These are phyloP conservation scores for Clanis bilineata DNA, from an alignment of 2,888 invertebrate species.

Conservation along the genomic window DNA sequence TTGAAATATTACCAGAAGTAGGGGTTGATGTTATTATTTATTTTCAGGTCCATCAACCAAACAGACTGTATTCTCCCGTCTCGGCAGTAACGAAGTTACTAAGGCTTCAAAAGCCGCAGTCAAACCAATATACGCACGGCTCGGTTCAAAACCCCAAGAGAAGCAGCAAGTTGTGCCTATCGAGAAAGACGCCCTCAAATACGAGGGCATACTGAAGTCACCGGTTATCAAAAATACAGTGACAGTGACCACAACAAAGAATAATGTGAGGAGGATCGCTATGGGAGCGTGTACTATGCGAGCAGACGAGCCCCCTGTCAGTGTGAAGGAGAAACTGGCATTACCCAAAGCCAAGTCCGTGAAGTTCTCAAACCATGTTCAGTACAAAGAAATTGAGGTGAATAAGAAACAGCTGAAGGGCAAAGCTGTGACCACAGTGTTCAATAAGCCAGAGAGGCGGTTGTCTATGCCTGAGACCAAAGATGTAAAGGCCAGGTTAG, in stretches of 20 bases:
- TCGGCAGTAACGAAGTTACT: slow-evolving; percentile 56
- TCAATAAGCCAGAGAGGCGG: slow-evolving; percentile 72
- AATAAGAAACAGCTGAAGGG: slow-evolving; percentile 26
- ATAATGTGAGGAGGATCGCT: slow-evolving; percentile 60
- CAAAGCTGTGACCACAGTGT: slow-evolving; percentile 49
- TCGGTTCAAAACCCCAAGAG: slow-evolving; percentile 56
- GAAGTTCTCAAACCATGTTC: slow-evolving; percentile 68
- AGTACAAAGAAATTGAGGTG: slow-evolving; percentile 72
- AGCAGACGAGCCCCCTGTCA: slow-evolving; percentile 69
- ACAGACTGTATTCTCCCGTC: slow-evolving; percentile 68
- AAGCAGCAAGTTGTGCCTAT: slow-evolving; percentile 46
- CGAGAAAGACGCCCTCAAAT: slow-evolving; percentile 67
- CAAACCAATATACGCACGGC: slow-evolving; percentile 67
- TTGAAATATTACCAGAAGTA: too few species aligned
- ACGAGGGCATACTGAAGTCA: slow-evolving; percentile 71
- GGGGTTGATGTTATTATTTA: neutral
- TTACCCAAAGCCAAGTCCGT: slow-evolving; percentile 66
- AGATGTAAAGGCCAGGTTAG: slow-evolving; percentile 61
- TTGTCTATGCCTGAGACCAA: slow-evolving; percentile 63
- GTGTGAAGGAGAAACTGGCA: slow-evolving; percentile 67
- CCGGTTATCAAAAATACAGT: slow-evolving; percentile 50
- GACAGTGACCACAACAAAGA: slow-evolving; percentile 58
- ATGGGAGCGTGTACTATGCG: slow-evolving; percentile 64
- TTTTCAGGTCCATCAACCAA: slow-evolving; percentile 41
- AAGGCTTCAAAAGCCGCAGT: slow-evolving; percentile 36